Conservation (phyloP, 2,113 vertebrate genomes). For the Ginglymostoma cirratum region DNA sequence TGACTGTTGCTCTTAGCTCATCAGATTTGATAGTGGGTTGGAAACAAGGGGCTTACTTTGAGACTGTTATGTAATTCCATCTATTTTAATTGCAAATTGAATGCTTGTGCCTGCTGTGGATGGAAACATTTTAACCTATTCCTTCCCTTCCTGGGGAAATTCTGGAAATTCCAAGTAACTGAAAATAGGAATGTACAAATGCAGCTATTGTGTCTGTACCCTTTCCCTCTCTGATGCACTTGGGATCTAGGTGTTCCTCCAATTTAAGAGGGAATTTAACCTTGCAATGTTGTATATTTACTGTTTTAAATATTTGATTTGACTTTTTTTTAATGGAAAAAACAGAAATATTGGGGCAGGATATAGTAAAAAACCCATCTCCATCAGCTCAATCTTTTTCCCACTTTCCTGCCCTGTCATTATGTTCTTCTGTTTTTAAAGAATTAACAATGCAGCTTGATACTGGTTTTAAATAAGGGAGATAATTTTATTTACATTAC, state of each 20-base stretch:
- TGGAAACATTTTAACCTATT: neutral
- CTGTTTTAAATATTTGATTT: neutral
- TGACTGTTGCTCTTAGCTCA: neutral
- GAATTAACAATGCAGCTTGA: conserved; percentile 2
- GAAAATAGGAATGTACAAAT: neutral
- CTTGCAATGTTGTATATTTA: neutral
- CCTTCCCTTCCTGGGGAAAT: neutral
- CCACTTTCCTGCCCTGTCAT: neutral
- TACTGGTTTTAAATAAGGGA: neutral
- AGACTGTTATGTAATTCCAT: neutral
- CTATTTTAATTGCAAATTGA: neutral
- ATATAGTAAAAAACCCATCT: neutral
- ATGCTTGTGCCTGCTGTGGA: neutral
- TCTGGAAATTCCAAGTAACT: neutral
- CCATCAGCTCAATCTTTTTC: neutral
- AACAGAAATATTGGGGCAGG: neutral
- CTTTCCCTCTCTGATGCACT: neutral
- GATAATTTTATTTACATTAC: conserved; percentile 18
- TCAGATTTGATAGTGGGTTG: neutral
- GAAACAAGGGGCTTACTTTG: neutral
- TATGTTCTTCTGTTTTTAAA: neutral
- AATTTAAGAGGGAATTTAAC: neutral
- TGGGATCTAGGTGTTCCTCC: neutral
- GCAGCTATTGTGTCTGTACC: neutral
- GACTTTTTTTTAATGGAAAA: neutral